Conservation (phyloP, 1,140 invertebrate species). For the Drosophila willistoni region DNA sequence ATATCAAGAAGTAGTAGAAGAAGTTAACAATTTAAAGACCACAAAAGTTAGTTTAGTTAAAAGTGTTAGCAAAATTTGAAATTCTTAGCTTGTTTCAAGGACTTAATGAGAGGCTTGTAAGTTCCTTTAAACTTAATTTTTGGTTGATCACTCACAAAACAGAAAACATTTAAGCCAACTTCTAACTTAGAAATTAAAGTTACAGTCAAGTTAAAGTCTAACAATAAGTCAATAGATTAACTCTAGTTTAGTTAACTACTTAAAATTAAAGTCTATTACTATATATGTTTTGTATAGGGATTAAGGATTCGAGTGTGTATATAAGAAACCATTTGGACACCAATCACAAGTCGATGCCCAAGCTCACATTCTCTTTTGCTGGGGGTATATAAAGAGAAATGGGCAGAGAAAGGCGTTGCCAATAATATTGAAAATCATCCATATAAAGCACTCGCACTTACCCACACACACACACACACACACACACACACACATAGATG, state of each 20-base stretch:
- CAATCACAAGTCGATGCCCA: slow-evolving; percentile 49
- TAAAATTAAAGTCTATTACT: neutral
- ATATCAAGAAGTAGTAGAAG: no score
- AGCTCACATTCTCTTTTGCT: neutral
- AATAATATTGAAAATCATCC: slow-evolving; percentile 67
- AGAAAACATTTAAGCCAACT: no score
- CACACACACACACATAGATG: slow-evolving; percentile 16
- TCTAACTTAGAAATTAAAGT: no score
- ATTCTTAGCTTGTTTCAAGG: no score
- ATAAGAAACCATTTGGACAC: slow-evolving; percentile 31
- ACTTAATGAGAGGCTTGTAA: no score
- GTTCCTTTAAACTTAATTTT: no score
- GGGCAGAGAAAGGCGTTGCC: slow-evolving; percentile 59
- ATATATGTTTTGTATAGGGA: slow-evolving; percentile 1
- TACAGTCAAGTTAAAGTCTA: no score
- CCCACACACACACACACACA: neutral
- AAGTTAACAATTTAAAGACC: no score
- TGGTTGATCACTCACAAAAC: no score
- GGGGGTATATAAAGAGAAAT: neutral
- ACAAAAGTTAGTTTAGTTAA: no score
- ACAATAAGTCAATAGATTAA: no score
- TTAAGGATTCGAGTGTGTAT: neutral
- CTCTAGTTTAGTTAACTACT: neutral
- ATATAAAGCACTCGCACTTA: slow-evolving; percentile 42
- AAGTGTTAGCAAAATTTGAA: no score